Evolutionary conservation across 2,888 invertebrate genomes (phyloP), one percentile per base, ranked within the genome.

Genomic region (Drosophila sordidula): DNA sequence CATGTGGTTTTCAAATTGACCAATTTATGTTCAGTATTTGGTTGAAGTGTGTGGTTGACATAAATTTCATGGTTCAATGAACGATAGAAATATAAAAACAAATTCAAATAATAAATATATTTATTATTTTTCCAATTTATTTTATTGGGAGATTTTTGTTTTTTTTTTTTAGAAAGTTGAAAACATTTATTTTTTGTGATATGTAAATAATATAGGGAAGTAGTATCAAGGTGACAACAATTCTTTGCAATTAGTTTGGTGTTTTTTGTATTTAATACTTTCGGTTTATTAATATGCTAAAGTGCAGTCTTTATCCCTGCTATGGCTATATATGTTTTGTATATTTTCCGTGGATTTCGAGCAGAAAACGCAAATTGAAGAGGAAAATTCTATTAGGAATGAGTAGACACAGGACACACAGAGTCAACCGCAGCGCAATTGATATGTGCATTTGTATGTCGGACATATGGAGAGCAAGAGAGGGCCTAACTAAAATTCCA

Each of bases 371-470:
- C 29, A 44, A 44, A 14, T 42, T 47, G 50, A 62, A 57, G 39
- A 39, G 34, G 18, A 29, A 46, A 42, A 50, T 67, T 49, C 38
- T 44, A 62, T 63, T 71, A 49, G 44, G 55, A 41, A 45, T 32
- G 25, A 32, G 34, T 36, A 42, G 41, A 18, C 41, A 22, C 11
- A 50, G 42, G 32, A 46, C 34, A 55, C 22, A 25, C 18, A 25
- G 26, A 45, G 26, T 16, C 42, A 47, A 45, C 72, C 79, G 45
- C 79, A 76, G 38, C 44, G 49, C 59, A 66, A 78, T 75, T 72
- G 78, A 82, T 67, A 72, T 75, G 72, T 57, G 52, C 64, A 67
- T 58, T 66, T 64, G 52, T 36, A 16, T 42, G 41, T 26, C 32
- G 14, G 25, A 25, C 32, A 52, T 39, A 25, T 46, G 18, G 50